A percentile compares a stretch with the other conserved stretches of the same genome.
These are phyloP conservation scores for Urocyon cinereoargenteus DNA, from an alignment of 2,797 vertebrate genomes.

Conservation along the genomic window DNA sequence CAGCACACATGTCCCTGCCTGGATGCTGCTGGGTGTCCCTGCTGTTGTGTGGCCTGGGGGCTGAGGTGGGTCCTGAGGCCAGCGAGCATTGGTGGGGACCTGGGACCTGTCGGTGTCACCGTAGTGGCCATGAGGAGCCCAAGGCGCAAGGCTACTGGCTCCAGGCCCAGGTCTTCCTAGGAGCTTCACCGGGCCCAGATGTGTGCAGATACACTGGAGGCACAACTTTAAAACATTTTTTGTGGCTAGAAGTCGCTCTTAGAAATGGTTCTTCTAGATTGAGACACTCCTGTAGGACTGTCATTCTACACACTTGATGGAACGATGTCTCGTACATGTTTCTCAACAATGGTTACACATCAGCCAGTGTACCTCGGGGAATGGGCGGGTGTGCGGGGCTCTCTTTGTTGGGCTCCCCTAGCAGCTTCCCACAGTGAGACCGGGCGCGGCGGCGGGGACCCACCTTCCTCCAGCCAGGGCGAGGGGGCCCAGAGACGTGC, in stretches of 20 bases:
- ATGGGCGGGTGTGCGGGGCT: neutral
- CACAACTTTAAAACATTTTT: neutral
- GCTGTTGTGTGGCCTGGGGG: neutral
- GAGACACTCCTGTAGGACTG: neutral
- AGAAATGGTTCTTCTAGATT: neutral
- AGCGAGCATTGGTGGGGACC: neutral
- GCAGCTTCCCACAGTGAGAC: neutral
- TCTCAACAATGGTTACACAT: rapidly evolving
- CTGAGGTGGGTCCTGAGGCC: neutral
- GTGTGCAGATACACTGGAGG: rapidly evolving
- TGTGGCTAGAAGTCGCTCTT: neutral
- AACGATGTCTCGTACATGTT: neutral
- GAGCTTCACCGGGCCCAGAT: neutral
- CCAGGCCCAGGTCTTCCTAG: neutral
- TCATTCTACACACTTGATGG: rapidly evolving
- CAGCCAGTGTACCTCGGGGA: rapidly evolving
- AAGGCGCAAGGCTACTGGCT: neutral
- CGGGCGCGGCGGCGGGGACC: too few relatives aligned
- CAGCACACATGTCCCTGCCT: neutral
- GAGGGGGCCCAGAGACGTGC: neutral
- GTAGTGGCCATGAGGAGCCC: neutral
- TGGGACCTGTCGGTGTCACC: neutral
- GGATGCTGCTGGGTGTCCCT: neutral
- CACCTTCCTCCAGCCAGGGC: neutral
- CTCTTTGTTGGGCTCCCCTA: neutral